Conservation (phyloP, 2,797 vertebrate genomes). For the Clarias platycephalus region DNA sequence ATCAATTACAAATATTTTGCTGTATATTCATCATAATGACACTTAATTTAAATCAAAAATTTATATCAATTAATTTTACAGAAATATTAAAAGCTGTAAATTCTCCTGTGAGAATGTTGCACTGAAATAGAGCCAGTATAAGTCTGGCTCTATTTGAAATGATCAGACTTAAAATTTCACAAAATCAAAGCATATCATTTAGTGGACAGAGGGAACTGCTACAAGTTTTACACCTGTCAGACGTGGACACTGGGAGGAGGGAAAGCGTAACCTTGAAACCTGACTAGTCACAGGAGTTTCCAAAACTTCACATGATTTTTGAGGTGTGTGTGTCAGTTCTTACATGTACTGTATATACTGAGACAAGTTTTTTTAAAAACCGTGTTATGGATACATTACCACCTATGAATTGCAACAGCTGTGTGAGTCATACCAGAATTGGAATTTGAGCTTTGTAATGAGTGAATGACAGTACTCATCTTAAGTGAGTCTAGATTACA, state of each 20-base stretch:
- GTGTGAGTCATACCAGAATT: neutral
- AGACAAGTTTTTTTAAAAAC: too few relatives aligned
- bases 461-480: conserved; percentile 7
- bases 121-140: neutral
- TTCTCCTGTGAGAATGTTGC: too few relatives aligned
- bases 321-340: neutral
- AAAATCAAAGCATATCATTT: conserved; percentile 51
- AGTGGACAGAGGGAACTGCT: conserved; percentile 36
- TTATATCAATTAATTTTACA: neutral
- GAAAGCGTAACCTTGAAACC: conserved; percentile 32
- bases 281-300: conserved; percentile 50
- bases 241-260: conserved; percentile 29
- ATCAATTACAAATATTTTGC: neutral
- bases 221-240: conserved; percentile 59
- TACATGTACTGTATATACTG: too few relatives aligned
- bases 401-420: conserved; percentile 34
- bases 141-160: neutral
- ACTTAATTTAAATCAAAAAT: neutral
- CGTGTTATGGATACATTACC: neutral
- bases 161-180: conserved; percentile 48
- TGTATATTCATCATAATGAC: neutral
- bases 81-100: conserved; percentile 10
- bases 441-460: conserved; percentile 3
- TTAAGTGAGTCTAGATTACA: conserved; percentile 11
- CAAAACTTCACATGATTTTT: conserved; percentile 19